Conservation (phyloP, 2,113 vertebrate species). For the Poecilia latipinna region DNA sequence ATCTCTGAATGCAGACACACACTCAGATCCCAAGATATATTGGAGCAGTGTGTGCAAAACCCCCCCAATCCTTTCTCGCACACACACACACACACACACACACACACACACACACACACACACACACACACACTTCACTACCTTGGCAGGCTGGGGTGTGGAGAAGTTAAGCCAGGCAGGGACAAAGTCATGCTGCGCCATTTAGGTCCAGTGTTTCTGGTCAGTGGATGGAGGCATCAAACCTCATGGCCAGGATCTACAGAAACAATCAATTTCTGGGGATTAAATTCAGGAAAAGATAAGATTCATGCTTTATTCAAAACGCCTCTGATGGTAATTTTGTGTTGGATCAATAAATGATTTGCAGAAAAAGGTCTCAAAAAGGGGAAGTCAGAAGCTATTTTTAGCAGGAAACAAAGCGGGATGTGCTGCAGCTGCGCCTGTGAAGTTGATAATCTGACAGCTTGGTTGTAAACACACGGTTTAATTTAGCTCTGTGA, state of each 20-base stretch:
- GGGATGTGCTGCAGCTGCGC: conserved; percentile 37
- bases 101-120: neutral
- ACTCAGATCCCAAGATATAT: neutral
- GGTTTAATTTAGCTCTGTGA: too few relatives aligned
- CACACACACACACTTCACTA: conserved; percentile 45
- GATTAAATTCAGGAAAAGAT: neutral
- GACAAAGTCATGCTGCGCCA: conserved; percentile 99
- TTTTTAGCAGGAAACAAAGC: conserved; percentile 56
- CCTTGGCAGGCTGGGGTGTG: conserved; percentile 98
- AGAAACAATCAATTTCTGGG: neutral
- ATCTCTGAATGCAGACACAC: neutral
- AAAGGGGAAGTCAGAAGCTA: neutral
- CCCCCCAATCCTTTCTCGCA: too few relatives aligned
- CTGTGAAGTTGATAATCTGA: conserved; percentile 14
- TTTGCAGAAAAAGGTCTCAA: neutral
- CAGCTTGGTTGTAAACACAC: too few relatives aligned
- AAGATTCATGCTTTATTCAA: neutral
- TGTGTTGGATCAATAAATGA: neutral
- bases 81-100: neutral
- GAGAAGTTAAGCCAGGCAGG: conserved; percentile 99
- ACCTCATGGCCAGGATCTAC: conserved; percentile 99
- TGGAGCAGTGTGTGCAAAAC: neutral
- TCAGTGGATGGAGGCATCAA: conserved; percentile 99
- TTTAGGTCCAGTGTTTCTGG: conserved; percentile 99
- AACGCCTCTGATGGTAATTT: neutral